These are phyloP conservation scores for Noctua pronuba DNA, from an alignment of 2,888 invertebrate genomes.

Conservation along the genomic window DNA sequence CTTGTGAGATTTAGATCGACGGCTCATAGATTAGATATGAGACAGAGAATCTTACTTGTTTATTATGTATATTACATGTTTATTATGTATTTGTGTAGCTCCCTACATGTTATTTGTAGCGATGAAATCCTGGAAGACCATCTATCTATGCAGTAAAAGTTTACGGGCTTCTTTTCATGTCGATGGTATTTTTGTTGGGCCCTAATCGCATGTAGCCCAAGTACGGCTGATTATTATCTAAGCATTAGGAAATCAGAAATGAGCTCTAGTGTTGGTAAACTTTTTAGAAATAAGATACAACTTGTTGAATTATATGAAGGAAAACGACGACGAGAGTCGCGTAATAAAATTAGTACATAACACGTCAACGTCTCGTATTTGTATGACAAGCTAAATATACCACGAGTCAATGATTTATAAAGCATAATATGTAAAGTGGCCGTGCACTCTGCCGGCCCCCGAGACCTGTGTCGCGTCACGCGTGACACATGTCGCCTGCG, in stretches of 20 bases:
- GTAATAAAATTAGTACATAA: neutral
- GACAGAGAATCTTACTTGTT: slow-evolving; percentile 5
- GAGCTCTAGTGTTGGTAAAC: neutral
- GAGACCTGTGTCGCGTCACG: slow-evolving; percentile 21
- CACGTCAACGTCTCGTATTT: neutral
- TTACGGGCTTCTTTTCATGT: neutral
- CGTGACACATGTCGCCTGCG: slow-evolving; percentile 24
- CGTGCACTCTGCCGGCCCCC: slow-evolving; percentile 14
- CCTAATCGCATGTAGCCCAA: neutral
- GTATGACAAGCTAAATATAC: slow-evolving; percentile 10
- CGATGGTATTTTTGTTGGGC: neutral
- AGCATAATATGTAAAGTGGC: slow-evolving; percentile 17
- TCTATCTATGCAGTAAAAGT: neutral
- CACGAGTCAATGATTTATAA: slow-evolving; percentile 19
- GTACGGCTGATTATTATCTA: neutral
- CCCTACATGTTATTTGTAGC: neutral
- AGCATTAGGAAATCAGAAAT: neutral
- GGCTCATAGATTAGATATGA: slow-evolving; percentile 10
- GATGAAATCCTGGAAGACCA: neutral
- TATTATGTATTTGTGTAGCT: slow-evolving; percentile 2
- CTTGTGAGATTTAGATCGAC: slow-evolving; percentile 37
- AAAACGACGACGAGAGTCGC: neutral
- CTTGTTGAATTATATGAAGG: neutral
- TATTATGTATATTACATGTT: neutral
- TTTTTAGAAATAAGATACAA: neutral